Conservation (phyloP, 2,797 vertebrate genomes). For the Brachyrhaphis roseni region DNA sequence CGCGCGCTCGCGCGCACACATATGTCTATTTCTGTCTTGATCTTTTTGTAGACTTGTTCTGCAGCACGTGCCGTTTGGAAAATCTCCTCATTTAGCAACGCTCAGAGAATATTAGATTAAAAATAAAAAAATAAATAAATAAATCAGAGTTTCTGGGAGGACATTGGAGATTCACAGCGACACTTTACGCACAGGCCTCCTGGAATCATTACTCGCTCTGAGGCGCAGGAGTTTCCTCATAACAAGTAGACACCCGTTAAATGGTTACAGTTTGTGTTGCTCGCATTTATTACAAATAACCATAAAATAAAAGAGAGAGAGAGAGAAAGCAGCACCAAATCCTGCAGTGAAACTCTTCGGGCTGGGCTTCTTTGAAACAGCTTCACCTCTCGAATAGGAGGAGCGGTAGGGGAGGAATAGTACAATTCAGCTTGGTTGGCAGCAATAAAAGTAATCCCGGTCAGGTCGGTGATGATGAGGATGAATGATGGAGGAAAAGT, state of each 20-base stretch:
- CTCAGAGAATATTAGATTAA: not conserved
- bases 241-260: not conserved
- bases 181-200: slow-evolving; percentile 8
- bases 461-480: not conserved
- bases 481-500: not conserved
- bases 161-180: not conserved
- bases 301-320: not conserved
- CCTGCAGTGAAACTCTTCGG: not conserved
- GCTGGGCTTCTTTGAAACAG: not conserved
- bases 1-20: not conserved
- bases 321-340: not conserved
- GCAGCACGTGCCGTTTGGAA: not conserved
- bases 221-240: not conserved
- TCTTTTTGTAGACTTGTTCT: not conserved
- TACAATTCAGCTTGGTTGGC: not conserved
- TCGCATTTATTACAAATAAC: slow-evolving; percentile 1
- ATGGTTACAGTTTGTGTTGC: not conserved
- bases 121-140: no score
- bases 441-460: not conserved
- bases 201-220: not conserved
- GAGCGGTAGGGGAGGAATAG: not conserved
- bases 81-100: not conserved
- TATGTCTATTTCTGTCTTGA: not conserved
- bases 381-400: not conserved
- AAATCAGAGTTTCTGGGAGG: not conserved